Conservation (phyloP, 2,797 vertebrate species). For the Syncerus caffer region DNA sequence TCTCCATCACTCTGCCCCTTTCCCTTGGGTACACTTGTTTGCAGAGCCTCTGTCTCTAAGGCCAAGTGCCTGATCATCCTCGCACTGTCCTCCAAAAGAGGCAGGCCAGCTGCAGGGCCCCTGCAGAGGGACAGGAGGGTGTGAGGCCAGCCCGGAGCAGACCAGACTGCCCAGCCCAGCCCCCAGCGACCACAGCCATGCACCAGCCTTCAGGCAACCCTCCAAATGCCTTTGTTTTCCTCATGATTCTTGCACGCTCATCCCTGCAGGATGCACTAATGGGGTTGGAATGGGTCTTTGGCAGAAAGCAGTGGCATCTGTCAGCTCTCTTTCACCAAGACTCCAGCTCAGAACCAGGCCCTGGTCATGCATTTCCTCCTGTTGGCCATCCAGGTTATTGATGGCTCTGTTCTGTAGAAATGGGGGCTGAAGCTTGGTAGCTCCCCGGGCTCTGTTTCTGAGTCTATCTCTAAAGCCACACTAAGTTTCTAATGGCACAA, state of each 20-base stretch:
- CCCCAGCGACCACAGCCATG: rapidly evolving
- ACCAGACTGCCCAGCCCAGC: background rate
- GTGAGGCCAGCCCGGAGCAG: background rate
- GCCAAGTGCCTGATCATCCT: background rate
- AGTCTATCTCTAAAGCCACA: background rate
- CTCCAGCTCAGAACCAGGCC: conserved; percentile 13
- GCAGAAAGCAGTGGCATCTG: conserved; percentile 55
- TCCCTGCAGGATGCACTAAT: conserved; percentile 16
- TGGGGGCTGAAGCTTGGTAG: background rate
- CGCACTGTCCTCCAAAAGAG: background rate
- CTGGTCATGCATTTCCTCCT: background rate
- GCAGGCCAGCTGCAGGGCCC: background rate
- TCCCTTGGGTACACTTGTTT: background rate
- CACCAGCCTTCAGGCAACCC: background rate
- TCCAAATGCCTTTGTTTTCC: conserved; percentile 35
- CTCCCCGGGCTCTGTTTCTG: background rate
- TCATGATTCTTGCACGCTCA: background rate
- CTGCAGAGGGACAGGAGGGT: background rate
- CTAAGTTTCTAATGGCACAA: background rate
- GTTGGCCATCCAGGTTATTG: background rate
- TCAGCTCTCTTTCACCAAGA: conserved; percentile 8
- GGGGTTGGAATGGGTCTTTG: conserved; percentile 35
- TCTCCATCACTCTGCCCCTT: background rate
- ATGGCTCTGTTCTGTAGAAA: background rate
- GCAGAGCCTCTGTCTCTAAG: background rate